These are phyloP conservation scores for Pseudomyrmex concolor DNA, from an alignment of 1,140 invertebrate species.

Conservation along the genomic window DNA sequence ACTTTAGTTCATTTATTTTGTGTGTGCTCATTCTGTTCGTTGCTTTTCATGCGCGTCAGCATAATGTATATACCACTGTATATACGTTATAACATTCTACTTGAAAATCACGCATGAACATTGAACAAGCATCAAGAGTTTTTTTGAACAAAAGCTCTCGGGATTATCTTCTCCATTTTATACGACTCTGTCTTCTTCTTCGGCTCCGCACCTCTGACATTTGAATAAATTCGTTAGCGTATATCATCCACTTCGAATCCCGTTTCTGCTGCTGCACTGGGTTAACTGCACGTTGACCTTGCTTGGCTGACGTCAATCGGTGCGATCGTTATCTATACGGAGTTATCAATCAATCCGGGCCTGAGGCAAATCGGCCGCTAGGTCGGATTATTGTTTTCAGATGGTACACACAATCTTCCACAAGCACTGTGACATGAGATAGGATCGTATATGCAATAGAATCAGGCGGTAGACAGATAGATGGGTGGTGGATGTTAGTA, in stretches of 20 bases:
- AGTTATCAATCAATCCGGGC: conserved; percentile 49
- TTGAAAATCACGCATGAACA: background rate
- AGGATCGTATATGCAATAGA: background rate
- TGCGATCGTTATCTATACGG: conserved; percentile 39
- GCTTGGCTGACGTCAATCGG: conserved; percentile 44
- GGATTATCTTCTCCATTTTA: background rate
- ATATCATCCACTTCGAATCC: conserved; percentile 48
- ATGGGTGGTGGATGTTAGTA: conserved; percentile 13
- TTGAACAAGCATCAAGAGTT: background rate
- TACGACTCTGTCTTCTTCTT: background rate
- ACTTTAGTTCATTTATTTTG: too few relatives aligned
- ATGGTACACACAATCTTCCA: background rate
- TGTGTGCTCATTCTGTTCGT: too few relatives aligned
- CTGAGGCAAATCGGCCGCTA: background rate
- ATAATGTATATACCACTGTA: too few relatives aligned
- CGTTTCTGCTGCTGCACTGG: conserved; percentile 44
- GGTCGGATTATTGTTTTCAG: conserved; percentile 43
- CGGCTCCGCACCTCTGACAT: conserved; percentile 42
- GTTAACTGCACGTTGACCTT: conserved; percentile 60
- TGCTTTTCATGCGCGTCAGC: too few relatives aligned
- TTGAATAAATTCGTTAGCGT: conserved; percentile 57
- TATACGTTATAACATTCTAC: background rate
- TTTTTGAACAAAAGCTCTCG: background rate
- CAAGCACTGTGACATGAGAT: conserved; percentile 18
- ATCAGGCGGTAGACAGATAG: background rate